phyloP scores from a whole-genome alignment of 2,797 vertebrate genomes.

The Catharus ustulatus region DNA sequence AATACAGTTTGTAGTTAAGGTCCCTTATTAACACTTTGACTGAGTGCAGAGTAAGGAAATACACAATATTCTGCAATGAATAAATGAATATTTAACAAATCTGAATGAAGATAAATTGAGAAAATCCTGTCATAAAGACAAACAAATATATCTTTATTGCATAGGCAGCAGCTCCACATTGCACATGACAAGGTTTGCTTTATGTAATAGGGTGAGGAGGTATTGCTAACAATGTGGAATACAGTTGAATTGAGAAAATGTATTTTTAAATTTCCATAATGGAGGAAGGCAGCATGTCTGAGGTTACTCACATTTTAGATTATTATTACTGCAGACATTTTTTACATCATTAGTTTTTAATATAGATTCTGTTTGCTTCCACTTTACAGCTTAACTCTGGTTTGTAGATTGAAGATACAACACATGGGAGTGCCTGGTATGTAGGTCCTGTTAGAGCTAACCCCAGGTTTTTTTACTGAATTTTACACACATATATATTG shows the following conservation, averaged over 20 bases:
- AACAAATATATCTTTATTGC: conserved; percentile 62
- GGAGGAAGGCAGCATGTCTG: conserved; percentile 52
- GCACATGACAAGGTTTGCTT: conserved; percentile 32
- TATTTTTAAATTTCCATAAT: conserved; percentile 54
- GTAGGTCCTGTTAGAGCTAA: neutral
- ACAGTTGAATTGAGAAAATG: conserved; percentile 37
- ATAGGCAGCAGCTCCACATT: neutral
- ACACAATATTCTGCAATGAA: conserved; percentile 30
- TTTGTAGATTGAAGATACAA: neutral
- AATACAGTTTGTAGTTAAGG: neutral
- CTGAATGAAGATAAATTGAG: conserved; percentile 68
- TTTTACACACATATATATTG: neutral
- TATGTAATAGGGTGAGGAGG: conserved; percentile 23
- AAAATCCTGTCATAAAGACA: conserved; percentile 39
- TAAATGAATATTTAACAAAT: conserved; percentile 66
- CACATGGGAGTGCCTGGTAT: neutral
- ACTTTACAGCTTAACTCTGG: neutral
- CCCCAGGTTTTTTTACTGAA: neutral
- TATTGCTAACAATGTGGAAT: conserved; percentile 32
- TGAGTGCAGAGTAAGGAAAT: conserved; percentile 38
- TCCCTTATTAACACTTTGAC: conserved; percentile 36
- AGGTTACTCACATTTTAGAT: conserved; percentile 58
- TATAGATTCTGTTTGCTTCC: conserved; percentile 36
- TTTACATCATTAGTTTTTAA: conserved; percentile 69
- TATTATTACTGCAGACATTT: conserved; percentile 58